Conservation (phyloP, 2,113 vertebrate genomes). For the Dissostichus mawsoni region DNA sequence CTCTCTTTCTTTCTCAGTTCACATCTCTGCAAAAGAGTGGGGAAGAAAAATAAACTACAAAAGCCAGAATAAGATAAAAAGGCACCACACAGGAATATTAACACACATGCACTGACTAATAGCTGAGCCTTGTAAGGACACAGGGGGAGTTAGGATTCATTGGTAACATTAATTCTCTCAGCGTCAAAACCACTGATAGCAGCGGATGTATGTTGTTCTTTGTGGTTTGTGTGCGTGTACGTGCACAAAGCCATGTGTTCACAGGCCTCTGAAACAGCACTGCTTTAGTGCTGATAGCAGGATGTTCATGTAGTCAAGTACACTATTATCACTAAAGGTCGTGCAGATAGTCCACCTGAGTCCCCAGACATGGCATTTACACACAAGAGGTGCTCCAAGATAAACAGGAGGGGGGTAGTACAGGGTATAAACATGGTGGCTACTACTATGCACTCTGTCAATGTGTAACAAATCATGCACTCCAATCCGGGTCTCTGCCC, state of each 20-base stretch:
- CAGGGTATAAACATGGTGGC: slow-evolving; percentile 36
- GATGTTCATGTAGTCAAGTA: slow-evolving; percentile 63
- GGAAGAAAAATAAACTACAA: slow-evolving; percentile 54
- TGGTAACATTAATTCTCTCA: slow-evolving; percentile 53
- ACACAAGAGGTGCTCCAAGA: slow-evolving; percentile 70
- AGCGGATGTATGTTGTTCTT: slow-evolving; percentile 41
- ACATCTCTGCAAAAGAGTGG: slow-evolving; percentile 81
- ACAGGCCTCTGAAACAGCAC: slow-evolving; percentile 57
- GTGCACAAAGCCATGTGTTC: slow-evolving; percentile 5
- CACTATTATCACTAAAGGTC: slow-evolving; percentile 64
- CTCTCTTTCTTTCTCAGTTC: slow-evolving; percentile 49
- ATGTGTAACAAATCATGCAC: slow-evolving; percentile 22
- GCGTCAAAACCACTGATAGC: slow-evolving; percentile 58
- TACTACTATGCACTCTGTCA: slow-evolving; percentile 11
- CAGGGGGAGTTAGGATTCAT: slow-evolving; percentile 59
- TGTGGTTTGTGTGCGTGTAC: slow-evolving; percentile 15
- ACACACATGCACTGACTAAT: slow-evolving; percentile 43
- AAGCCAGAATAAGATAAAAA: slow-evolving; percentile 5
- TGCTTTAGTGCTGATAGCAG: slow-evolving; percentile 68
- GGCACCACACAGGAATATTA: slow-evolving; percentile 25
- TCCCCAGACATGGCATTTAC: slow-evolving; percentile 71
- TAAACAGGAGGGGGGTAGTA: slow-evolving; percentile 30
- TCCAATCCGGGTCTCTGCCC: slow-evolving; percentile 13
- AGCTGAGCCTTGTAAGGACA: slow-evolving; percentile 53
- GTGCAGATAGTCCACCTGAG: slow-evolving; percentile 68